A percentile compares a stretch with the other conserved stretches of the same genome.
Conservation (phyloP, 2,797 vertebrate species). For the Sorex maritimensis region DNA sequence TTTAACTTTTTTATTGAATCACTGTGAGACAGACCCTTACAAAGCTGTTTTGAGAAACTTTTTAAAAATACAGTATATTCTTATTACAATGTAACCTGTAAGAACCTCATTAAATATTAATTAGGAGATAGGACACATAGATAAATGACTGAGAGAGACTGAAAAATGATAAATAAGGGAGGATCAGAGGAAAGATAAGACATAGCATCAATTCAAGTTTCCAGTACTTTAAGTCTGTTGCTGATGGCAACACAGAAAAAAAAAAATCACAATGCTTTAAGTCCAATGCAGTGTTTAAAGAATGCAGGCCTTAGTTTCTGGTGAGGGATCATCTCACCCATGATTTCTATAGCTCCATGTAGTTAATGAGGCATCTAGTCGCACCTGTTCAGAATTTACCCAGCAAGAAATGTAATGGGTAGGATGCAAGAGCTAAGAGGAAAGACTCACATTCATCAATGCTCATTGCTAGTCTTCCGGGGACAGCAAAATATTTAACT, state of each 20-base stretch:
- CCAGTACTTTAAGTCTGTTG: slow-evolving; percentile 61
- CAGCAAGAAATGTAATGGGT: slow-evolving; percentile 71
- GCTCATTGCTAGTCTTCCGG: slow-evolving; percentile 57
- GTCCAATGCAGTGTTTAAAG: slow-evolving; percentile 63
- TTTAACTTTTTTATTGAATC: too few species aligned
- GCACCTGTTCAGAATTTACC: slow-evolving; percentile 81
- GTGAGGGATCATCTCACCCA: slow-evolving; percentile 65
- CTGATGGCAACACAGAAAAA: slow-evolving; percentile 37
- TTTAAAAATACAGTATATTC: slow-evolving; percentile 15
- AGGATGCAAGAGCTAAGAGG: slow-evolving; percentile 64
- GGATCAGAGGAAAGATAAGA: slow-evolving; percentile 63
- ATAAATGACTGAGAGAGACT: slow-evolving; percentile 67
- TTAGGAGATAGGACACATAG: slow-evolving; percentile 66
- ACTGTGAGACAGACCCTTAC: too few species aligned
- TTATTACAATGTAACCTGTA: slow-evolving; percentile 62
- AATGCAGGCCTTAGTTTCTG: slow-evolving; percentile 67
- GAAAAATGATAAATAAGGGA: slow-evolving; percentile 65
- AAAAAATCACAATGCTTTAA: slow-evolving; percentile 59
- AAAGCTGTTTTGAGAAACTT: neutral
- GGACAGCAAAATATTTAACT: slow-evolving; percentile 75
- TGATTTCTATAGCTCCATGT: slow-evolving; percentile 28
- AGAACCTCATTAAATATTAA: slow-evolving; percentile 72
- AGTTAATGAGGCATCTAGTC: slow-evolving; percentile 82
- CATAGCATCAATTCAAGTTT: slow-evolving; percentile 66
- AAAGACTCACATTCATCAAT: slow-evolving; percentile 75